Evolutionary conservation across 2,113 vertebrate species (phyloP), one percentile per base, ranked within the genome.

Genomic region (Marmota flaviventris): DNA sequence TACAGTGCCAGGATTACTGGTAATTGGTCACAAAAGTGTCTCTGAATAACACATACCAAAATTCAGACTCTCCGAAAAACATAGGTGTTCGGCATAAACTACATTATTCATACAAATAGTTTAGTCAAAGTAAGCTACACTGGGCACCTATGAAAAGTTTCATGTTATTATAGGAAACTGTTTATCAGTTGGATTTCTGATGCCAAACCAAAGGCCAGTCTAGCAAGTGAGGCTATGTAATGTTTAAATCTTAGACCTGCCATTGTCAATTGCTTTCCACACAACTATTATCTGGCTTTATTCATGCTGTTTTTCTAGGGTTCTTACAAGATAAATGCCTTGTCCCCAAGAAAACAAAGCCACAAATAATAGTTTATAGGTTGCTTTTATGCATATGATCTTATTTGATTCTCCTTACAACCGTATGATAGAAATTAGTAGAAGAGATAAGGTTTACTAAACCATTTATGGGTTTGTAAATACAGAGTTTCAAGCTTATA

Each of bases 321-420:
- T 94, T 88, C 70, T 72, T 77, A 25, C 24, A 58, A 45, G 86
- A 67, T 53, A 34, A 86, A 77, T 86, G 67, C 61, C 22, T 14
- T 77, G 48, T 87, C 37, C 48, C 14, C 37, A 91, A 8, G 3
- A 82, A 75, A 48, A 27, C 82, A 93, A 67, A 89, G 10, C 13
- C 24, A 75, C 24, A 81, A 73, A 13, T 63, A 93, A n/a, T 93
- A 93, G 42, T 84, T 93, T 95, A 77, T 13, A 85, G n/a, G 42
- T 85, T 78, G n/a, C 24, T 56, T 84, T 93, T n/a, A 18, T 39
- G 29, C 58, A 51, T 63, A 45, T 77, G 58, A 81, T 73, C 13
- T 90, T 70, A 53, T 14, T 83, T 93, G 63, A 67, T 76, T 94
- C n/a, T 88, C 51, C 53, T 9, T 58, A 48, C 5, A 86, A 70